These are phyloP conservation scores for Melanotaenia parkinsoni DNA, from an alignment of 2,797 vertebrate genomes.

Conservation along the genomic window DNA sequence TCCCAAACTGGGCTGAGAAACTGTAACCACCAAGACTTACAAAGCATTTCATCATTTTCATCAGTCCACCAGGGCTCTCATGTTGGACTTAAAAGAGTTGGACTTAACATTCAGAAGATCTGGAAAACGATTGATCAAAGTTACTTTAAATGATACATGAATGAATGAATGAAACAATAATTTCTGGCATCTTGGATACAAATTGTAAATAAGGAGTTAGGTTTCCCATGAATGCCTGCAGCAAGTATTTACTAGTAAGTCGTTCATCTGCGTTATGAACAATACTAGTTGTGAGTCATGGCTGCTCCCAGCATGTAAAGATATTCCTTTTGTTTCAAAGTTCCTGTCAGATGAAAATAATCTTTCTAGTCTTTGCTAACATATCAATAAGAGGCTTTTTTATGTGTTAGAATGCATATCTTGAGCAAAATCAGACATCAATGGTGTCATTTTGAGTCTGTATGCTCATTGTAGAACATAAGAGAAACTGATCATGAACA, in stretches of 20 bases:
- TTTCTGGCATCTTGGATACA: neutral
- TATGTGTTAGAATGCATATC: neutral
- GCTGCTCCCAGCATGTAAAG: neutral
- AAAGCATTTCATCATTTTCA: conserved; percentile 31
- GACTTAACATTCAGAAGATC: no score
- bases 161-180: no score
- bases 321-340: neutral
- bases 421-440: neutral
- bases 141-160: neutral
- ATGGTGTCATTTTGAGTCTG: neutral
- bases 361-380: neutral
- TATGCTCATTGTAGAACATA: neutral
- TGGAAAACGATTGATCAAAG: no score
- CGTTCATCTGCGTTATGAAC: neutral
- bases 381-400: neutral
- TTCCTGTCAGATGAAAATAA: neutral
- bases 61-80: conserved; percentile 5
- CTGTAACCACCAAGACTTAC: conserved; percentile 6
- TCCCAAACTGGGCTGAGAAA: neutral
- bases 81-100: neutral
- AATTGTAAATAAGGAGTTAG: neutral
- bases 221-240: neutral
- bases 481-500: neutral
- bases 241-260: neutral
- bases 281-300: neutral